Evolutionary conservation across 2,888 invertebrate genomes (phyloP), one percentile per base, ranked within the genome.

Genomic region (Drosophila atroscutellata): DNA sequence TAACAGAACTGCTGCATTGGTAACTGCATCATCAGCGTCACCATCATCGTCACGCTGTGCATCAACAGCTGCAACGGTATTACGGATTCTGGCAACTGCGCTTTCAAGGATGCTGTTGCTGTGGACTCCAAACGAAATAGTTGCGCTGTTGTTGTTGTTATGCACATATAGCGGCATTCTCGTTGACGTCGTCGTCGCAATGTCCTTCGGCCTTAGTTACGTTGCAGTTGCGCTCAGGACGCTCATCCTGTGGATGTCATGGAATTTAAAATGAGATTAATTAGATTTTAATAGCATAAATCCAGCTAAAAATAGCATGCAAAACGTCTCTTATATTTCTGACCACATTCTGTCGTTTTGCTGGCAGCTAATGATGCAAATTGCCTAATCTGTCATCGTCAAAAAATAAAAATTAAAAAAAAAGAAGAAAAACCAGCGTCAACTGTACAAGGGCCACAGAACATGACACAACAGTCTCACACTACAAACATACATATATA

Each of bases 321-420:
- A n/a, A 11, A 28, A 45, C 20, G 7, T 26, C 61, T 18, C n/a
- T 50, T 70, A 67, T 18, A 50, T 55, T 52, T 52, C 30, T 62
- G 34, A 56, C 30, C 47, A 56, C 52, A 66, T 63, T 36, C 52
- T 60, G 51, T 15, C 47, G 30, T 52, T 50, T 51, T 52, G 13
- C 24, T 62, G 54, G 45, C 34, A 45, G 37, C 75, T 66, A 71
- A 78, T 69, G 68, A 66, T 65, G 51, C 72, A 54, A 68, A 68
- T 68, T 62, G 55, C 28, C 63, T 56, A 86, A 86, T 80, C 86
- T 83, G 83, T 84, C 89, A 88, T 73, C 83, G 77, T 88, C 86
- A 82, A 68, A 73, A 47, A 4, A 28, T 28, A 24, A 49, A 13
- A 59, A 39, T 42, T 11, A 28, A 15, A 45, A 56, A 49, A 49